Evolutionary conservation across 2,888 invertebrate species (phyloP).

Genomic region (Tolmerus cingulatus): DNA sequence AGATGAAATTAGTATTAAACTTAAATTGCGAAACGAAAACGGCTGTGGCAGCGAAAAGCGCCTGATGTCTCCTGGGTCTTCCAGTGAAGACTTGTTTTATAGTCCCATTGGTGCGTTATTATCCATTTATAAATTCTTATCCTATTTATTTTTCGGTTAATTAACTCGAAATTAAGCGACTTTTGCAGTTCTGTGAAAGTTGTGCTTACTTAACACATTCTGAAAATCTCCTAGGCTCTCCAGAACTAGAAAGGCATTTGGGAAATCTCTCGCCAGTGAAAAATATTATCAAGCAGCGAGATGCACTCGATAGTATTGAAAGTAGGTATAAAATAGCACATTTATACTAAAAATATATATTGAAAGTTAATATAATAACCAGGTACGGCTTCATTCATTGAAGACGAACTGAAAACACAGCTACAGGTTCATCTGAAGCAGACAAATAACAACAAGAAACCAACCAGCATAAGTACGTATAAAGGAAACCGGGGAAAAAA

Average conservation of each 20-base stretch:
- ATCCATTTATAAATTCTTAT: neutral
- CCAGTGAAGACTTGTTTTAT: constrained; percentile 60
- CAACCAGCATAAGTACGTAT: constrained; percentile 7
- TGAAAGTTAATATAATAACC: neutral
- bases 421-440: constrained; percentile 10
- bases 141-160: neutral
- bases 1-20: constrained; percentile 39
- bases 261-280: constrained; percentile 9
- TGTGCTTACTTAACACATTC: neutral
- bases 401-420: constrained; percentile 7
- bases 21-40: constrained; percentile 29
- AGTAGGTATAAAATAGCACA: constrained; percentile 14
- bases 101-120: constrained; percentile 60
- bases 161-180: neutral
- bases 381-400: constrained; percentile 24
- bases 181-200: neutral
- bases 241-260: neutral
- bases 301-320: neutral
- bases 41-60: neutral
- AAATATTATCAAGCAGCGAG: constrained; percentile 3
- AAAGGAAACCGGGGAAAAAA: neutral
- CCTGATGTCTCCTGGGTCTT: constrained; percentile 52
- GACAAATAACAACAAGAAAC: constrained; percentile 1
- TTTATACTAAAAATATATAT: neutral
- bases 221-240: constrained; percentile 14